Evolutionary conservation across 2,113 vertebrate species (phyloP), one percentile per base, ranked within the genome.

Genomic region (Neolamprologus toae): DNA sequence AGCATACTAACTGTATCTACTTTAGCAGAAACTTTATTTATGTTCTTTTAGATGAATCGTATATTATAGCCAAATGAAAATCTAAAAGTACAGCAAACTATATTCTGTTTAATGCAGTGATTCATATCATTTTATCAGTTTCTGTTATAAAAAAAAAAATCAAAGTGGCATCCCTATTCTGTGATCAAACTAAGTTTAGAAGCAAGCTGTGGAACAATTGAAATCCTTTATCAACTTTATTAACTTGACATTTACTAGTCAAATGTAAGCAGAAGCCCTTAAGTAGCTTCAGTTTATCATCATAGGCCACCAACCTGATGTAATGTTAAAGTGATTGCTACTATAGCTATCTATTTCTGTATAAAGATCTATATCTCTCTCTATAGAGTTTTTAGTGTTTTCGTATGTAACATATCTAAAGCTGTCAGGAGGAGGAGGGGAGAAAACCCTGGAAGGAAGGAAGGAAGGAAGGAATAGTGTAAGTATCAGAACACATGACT

Each of bases 261-360:
- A 71, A 73, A 26, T 16, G n/a, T 42, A 73, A 73, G 13, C 37
- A 40, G 35, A 42, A 42, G n/a, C n/a, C 8, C n/a, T 71, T 71
- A 40, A 23, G 12, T 71, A 26, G 13, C 21, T 73, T 17, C 37
- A 73, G 66, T 45, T 73, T 73, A 73, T 73, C 37, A 73, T 45
- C 3, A 26, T 16, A 45, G 0, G 1, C 37, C 33, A 35, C 61
- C 6, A 37, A 37, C 31, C 6, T n/a, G 17, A 42, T 71, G 12
- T 23, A 71, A 23, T 42, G n/a, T 42, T 71, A 23, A 71, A 71
- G 12, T 8, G 35, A 40, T 4, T 40, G n/a, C 8, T 40, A 37
- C n/a, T 63, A 33, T 63, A 63, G 16, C 16, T 33, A 11, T 33
- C 3, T 0, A 61, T 61, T 0, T 61, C 3, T 61, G 9, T 7